These are phyloP conservation scores for Haliaeetus leucogaster DNA, from an alignment of 2,113 vertebrate genomes.

Conservation along the genomic window DNA sequence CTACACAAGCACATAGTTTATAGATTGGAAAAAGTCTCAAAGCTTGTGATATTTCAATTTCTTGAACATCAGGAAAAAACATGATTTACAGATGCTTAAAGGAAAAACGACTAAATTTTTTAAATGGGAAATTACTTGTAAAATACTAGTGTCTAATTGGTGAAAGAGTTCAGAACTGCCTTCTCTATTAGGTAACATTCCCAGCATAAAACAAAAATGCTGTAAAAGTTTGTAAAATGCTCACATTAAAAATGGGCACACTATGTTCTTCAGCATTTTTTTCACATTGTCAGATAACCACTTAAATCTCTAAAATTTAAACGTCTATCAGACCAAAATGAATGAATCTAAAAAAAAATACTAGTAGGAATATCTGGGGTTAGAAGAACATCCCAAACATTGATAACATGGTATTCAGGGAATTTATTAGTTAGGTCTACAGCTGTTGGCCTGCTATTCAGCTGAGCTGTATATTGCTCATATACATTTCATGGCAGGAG, in stretches of 20 bases:
- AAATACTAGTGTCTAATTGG: not conserved
- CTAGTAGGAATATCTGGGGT: not conserved
- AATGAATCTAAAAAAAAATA: not conserved
- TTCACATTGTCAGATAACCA: not conserved
- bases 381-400: not conserved
- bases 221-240: not conserved
- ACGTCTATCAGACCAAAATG: not conserved
- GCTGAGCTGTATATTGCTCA: not conserved
- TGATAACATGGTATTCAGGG: slow-evolving; percentile 39
- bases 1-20: not conserved
- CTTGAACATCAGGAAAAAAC: not conserved
- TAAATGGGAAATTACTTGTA: not conserved
- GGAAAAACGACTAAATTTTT: not conserved
- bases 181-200: not conserved
- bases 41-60: not conserved
- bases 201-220: not conserved
- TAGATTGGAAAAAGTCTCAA: not conserved
- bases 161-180: not conserved
- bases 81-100: not conserved
- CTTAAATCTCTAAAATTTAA: not conserved
- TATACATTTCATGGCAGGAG: slow-evolving; percentile 54
- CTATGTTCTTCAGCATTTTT: not conserved
- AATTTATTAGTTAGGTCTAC: slow-evolving; percentile 58
- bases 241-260: not conserved
- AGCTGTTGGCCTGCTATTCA: slow-evolving; percentile 54